Evolutionary conservation across 1,140 invertebrate species (phyloP), one percentile per base, ranked within the genome.

Genomic region (Drosophila trapezifrons): DNA sequence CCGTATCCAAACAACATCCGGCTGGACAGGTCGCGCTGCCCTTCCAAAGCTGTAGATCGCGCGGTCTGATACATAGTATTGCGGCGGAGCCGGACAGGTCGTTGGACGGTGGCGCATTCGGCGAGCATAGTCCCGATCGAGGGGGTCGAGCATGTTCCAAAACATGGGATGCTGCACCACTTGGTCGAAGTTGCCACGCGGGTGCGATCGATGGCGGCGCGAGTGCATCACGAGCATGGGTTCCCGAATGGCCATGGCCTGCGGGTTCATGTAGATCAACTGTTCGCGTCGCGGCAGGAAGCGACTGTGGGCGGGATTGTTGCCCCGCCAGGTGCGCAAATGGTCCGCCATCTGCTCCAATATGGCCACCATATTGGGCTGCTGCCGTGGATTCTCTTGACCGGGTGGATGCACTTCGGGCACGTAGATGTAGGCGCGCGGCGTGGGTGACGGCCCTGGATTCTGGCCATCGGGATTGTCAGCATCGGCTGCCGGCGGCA

Each of bases 41-140:
- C 89, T 57, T 0, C 91, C 91, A 67, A 92, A 92, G 22, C 87
- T 84, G 29, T 83, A 91, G n/a, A 92, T 85, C 3, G 87, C 91
- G 29, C 91, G 74, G 70, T 92, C 91, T 0, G 89, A 78, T 10
- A 89, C 78, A n/a, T 51, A 77, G 52, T 72, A 70, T 7, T 81
- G 71, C 18, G 69, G 45, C n/a, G 76, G 43, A 4, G 51, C 17
- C 2, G 57, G 18, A 42, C 52, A 52, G 8, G 49, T 45, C 0
- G 35, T 20, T 25, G 59, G 72, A 2, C 80, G 59, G 25, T 56
- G 32, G 3, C 73, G 73, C 32, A 64, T 9, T 0, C 76, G 71
- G 2, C 80, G 72, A 2, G 64, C 35, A 35, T 60, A 70, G 3
- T 80, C 66, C 0, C 79, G 55, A n/a, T 83, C 83, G 17, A 91